Evolutionary conservation across 2,113 vertebrate species (phyloP), one percentile per base, ranked within the genome.

Genomic region (Cochlearius cochlearius): DNA sequence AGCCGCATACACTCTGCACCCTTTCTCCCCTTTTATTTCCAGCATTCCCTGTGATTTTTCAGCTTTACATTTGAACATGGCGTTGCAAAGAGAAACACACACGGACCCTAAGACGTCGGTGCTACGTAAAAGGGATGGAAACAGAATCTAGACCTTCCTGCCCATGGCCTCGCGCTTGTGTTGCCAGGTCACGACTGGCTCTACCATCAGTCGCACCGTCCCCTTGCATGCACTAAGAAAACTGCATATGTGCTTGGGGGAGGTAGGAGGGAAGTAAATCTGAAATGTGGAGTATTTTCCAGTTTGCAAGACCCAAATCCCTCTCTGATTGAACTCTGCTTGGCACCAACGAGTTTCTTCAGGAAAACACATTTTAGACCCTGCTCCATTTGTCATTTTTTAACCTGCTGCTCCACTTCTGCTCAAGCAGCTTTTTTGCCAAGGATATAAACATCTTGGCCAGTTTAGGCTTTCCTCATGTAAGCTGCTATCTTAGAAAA

Each of bases 1-100:
- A 20, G n/a, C 20, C 15, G 3, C 32, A 1, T 19, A 3, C 4
- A 19, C 17, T 12, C 38, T 26, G 9, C 0, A 0, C 38, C 55
- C 26, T 77, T 83, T 25, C 18, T 75, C 23, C 29, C 9, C 52
- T 27, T 74, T 38, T 38, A 17, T 43, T 87, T 90, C 41, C 43
- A 81, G n/a, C 26, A 36, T 19, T 81, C 32, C 32, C 27, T 3
- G 2, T 39, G 50, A 47, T 86, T 83, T 85, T 88, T 45, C 56
- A 68, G 36, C 36, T 64, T 90, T 38, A 14, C 6, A 5, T 69
- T n/a, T 68, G 34, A 9, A 22, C 2, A 2, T 50, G 23, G 16
- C 50, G 39, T 52, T 53, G 59, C 67, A 89, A 39, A 75, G 25
- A 20, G 38, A 55, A n/a, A 11, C 25, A 39, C n/a, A 13, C 11